Evolutionary conservation across 2,113 vertebrate species (phyloP).

Genomic region (Axis porcinus): DNA sequence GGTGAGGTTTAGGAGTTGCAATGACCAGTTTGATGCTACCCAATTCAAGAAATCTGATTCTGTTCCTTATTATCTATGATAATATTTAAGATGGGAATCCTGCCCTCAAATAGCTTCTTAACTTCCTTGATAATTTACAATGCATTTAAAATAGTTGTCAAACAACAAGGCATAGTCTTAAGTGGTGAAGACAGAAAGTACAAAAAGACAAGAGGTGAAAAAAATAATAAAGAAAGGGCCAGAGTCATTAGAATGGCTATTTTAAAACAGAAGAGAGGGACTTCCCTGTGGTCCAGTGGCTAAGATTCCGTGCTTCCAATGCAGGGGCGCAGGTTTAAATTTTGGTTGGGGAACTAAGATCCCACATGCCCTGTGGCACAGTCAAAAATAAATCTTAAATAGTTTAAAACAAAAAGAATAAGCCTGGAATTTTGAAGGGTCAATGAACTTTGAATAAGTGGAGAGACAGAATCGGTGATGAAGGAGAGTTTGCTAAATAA

Average conservation of each 20-base stretch:
- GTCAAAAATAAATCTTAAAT: not conserved
- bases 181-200: not conserved
- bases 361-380: not conserved
- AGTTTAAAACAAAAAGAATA: not conserved
- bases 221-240: not conserved
- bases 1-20: not conserved
- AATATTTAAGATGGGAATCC: not conserved
- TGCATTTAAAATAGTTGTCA: not conserved
- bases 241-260: not conserved
- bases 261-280: not conserved
- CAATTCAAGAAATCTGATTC: not conserved
- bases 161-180: not conserved
- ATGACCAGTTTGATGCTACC: not conserved
- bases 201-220: not conserved
- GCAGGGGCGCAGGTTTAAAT: not conserved
- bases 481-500: not conserved
- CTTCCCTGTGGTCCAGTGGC: not conserved
- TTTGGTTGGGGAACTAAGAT: not conserved
- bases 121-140: not conserved
- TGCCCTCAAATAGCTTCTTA: not conserved
- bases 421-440: not conserved
- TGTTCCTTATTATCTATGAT: not conserved
- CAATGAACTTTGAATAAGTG: not conserved
- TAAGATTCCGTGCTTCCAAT: accelerated
- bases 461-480: not conserved